Percentiles rank a stretch among this genome's conserved stretches.
Conservation (phyloP, 2,797 vertebrate species). For the Tamandua tetradactyla region DNA sequence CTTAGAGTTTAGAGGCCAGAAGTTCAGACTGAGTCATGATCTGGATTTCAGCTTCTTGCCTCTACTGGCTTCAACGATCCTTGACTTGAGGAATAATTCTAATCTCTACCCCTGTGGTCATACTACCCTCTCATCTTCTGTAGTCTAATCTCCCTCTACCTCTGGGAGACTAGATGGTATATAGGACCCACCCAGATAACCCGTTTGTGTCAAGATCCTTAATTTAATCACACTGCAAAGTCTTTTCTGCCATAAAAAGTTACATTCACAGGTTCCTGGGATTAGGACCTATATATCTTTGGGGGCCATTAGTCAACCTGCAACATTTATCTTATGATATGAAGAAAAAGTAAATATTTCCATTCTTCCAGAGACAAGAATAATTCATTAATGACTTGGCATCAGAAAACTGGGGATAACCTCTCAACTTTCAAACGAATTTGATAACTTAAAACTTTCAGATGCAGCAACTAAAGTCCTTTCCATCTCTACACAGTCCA, state of each 20-base stretch:
- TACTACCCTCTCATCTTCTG: not conserved
- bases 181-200: not conserved
- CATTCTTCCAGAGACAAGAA: not conserved
- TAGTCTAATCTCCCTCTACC: not conserved
- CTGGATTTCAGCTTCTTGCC: not conserved
- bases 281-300: not conserved
- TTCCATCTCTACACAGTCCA: not conserved
- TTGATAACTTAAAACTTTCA: not conserved
- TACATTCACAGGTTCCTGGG: not conserved
- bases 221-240: not conserved
- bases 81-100: not conserved
- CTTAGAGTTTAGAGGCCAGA: not conserved
- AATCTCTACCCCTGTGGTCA: not conserved
- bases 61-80: not conserved
- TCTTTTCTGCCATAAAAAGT: not conserved
- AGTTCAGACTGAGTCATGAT: not conserved
- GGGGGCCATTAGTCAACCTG: not conserved
- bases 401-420: not conserved
- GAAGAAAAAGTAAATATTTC: not conserved
- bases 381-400: not conserved
- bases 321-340: not conserved
- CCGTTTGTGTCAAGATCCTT: not conserved
- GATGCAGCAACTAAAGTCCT: not conserved
- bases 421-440: not conserved
- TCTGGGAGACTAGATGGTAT: not conserved